Evolutionary conservation across 2,888 invertebrate genomes (phyloP).

Genomic region (Idaea aversata): DNA sequence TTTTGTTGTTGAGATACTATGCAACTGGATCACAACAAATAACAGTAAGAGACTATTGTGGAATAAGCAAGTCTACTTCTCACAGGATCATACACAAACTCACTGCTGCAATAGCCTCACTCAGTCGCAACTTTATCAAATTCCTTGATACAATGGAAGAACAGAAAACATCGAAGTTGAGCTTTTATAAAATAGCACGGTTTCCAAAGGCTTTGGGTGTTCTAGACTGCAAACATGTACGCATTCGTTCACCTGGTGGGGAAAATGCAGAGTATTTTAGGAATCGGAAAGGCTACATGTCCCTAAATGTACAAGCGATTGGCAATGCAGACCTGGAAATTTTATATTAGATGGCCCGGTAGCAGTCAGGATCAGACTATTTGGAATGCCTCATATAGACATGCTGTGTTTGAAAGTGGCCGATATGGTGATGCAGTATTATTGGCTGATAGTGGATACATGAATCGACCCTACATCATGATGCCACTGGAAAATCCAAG

Average conservation of each 20-base stretch:
- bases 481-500: constrained; percentile 18
- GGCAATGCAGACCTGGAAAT: constrained; percentile 16
- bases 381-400: constrained; percentile 17
- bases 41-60: too few relatives aligned
- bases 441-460: constrained; percentile 24
- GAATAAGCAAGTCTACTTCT: too few relatives aligned
- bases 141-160: constrained; percentile 4
- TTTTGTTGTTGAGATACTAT: constrained; percentile 6
- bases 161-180: not conserved
- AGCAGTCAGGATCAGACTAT: constrained; percentile 19
- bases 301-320: constrained; percentile 22
- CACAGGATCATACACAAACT: constrained; percentile 6
- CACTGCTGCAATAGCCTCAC: constrained; percentile 9
- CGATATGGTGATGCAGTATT: constrained; percentile 18
- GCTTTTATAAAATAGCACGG: constrained; percentile 3
- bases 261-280: constrained; percentile 18
- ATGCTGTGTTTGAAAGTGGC: constrained; percentile 18
- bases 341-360: constrained; percentile 16
- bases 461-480: constrained; percentile 17
- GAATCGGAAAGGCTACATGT: constrained; percentile 21
- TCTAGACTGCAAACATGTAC: constrained; percentile 20
- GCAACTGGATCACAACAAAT: too few relatives aligned
- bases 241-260: constrained; percentile 14
- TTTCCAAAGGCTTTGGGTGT: not conserved
- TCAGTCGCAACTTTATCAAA: constrained; percentile 6